Base-by-base conservation (phyloP, 2,888 invertebrate species). In the Keiferia lycopersicella region DNA sequence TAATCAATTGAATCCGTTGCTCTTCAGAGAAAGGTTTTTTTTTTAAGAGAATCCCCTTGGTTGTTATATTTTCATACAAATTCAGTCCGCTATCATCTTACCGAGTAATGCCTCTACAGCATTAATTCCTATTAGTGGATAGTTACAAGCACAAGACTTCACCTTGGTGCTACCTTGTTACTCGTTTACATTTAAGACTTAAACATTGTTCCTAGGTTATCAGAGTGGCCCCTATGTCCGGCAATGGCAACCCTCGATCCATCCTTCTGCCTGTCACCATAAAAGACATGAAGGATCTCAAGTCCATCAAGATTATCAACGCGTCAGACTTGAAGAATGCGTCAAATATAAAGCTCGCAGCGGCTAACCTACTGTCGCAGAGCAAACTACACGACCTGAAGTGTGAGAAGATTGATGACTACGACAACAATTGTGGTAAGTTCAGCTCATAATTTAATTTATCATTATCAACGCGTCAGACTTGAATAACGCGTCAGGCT, bases 241-340 rank as follows among this genome's bases (percentile, higher is more conserved):
- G 92, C 2, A 92, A 93, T 0, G 91, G 92, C 3, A 92, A 93
- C 74, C 92, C 94, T 4, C 87, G 95, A 16, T 95, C 95, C 0
- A 94, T 96, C 66, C 86, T 96, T 16, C 87, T 96, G 22, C 96
- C 96, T 0, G 94, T 96, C 7, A 95, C 94, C 41, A 84, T 94
- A 59, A 94, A 94, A 72, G 94, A 94, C 66, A 94, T 95, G 86
- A 95, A 95, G 81, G 95, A 95, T 77, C 92, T 96, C 64, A 94
- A 94, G 71, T 94, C 94, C 0, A 94, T 95, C 64, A 95, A 96
- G 86, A 95, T 96, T 64, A 93, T 96, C 62, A 95, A 95, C 72
- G 93, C 95, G 0, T 88, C 94, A 0, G 93, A 93, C 69, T 77
- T 94, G 68, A 90, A 92, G 80, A 88, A 92, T 68, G 88, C 92